Base-by-base conservation (phyloP, 92 coral and sea anemone genomes). In the Paramuricea clavata region DNA sequence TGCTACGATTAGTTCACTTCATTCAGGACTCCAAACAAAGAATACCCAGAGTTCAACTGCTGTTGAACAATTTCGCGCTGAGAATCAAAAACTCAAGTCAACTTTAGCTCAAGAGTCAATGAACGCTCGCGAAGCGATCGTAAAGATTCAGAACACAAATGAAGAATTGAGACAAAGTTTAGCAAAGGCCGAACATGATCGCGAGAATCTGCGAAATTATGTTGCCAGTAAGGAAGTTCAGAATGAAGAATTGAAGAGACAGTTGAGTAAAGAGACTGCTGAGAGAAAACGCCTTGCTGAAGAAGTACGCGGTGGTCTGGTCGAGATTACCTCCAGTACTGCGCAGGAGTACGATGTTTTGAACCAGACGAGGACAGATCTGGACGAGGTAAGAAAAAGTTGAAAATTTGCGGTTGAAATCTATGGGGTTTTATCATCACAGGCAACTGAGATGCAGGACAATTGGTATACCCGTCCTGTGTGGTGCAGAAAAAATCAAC, bases 1-100 rank as follows among this genome's bases (percentile, higher is more conserved):
- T 22, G 91, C 95, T 4, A 64, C 93, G 25, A 92, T 95, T 41
- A 87, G 88, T 16, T 92, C 93, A 82, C 73, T 95, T 42, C 94
- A 22, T n/a, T 41, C 50, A 16, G 44, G 67, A 19, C 15, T 59
- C 9, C 73, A 79, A 26, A 31, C 49, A 67, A 79, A 59, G 33
- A 25, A 25, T 5, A 41, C 39, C 12, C 27, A 25, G 21, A 79
- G 54, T 33, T 64, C 49, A 0, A 54, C 30, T 3, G 17, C 54
- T 21, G 67, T 79, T 31, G 84, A 41, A 22, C 84, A 79, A 39
- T 73, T 79, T 17, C 57, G 84, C 5, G 84, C 19, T 17, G 84
- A 79, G 47, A 79, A 57, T 27, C 49, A 79, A 17, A 59, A 79
- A 79, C 39, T 76, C 3, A 76, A 76, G 23, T 30, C 68, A 16